phyloP scores from a whole-genome alignment of 2,797 vertebrate species.

The Cossypha polioptera region DNA sequence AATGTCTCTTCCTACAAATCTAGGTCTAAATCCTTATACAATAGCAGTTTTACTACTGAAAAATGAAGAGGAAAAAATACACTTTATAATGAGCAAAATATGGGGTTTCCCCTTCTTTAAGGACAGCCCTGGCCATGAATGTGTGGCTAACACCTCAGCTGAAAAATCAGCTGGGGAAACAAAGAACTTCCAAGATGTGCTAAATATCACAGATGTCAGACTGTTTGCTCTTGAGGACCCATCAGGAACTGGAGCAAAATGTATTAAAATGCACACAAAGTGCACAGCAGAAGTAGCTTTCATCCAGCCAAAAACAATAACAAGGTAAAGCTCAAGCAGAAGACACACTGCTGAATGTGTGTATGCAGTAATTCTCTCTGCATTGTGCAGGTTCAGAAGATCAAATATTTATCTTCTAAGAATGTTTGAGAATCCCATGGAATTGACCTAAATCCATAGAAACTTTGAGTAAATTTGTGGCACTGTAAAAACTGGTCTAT shows the following conservation, averaged over 20 bases:
- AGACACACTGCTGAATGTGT: not conserved
- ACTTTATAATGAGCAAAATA: not conserved
- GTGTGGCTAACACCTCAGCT: not conserved
- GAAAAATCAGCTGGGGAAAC: not conserved
- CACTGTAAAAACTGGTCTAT: not conserved
- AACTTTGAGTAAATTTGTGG: not conserved
- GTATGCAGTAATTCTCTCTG: not conserved
- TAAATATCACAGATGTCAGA: not conserved
- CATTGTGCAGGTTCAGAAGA: not conserved
- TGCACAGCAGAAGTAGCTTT: not conserved
- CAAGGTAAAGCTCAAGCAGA: not conserved
- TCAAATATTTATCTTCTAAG: not conserved
- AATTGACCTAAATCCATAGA: not conserved
- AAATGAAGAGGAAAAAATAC: accelerated
- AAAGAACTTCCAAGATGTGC: not conserved
- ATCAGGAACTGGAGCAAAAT: not conserved
- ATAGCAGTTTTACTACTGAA: not conserved
- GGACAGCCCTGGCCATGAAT: not conserved
- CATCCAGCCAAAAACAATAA: not conserved
- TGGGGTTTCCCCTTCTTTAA: not conserved
- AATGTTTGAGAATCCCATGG: not conserved
- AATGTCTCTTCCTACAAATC: not conserved
- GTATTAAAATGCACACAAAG: not conserved
- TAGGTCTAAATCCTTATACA: not conserved
- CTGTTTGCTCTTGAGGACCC: not conserved